Percentiles rank a stretch among this genome's conserved stretches.
These are phyloP conservation scores for Misgurnus anguillicaudatus DNA, from an alignment of 2,113 vertebrate species.

Conservation along the genomic window DNA sequence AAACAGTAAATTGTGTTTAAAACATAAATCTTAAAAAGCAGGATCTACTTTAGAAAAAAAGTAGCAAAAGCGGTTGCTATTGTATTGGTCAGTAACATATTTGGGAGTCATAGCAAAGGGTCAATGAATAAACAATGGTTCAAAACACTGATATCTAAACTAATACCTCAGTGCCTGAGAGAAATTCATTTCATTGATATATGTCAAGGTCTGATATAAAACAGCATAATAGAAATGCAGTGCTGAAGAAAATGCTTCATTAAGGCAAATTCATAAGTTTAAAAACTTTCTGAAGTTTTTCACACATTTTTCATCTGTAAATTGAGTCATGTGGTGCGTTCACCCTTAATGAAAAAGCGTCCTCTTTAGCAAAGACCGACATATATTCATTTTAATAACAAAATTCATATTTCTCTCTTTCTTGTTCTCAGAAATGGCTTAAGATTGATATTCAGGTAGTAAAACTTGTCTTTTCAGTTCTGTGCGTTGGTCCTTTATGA, in stretches of 20 bases:
- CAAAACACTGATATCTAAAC: not conserved
- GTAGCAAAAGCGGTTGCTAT: no score
- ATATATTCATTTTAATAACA: not conserved
- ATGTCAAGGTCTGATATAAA: not conserved
- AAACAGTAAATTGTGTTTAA: no score
- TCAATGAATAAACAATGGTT: not conserved
- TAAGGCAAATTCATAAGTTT: slow-evolving; percentile 21
- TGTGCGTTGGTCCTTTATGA: not conserved
- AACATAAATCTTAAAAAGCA: no score
- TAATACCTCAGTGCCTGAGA: slow-evolving; percentile 28
- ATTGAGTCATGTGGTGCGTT: not conserved
- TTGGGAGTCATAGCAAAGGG: no score
- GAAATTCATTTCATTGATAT: not conserved
- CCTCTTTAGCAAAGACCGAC: not conserved
- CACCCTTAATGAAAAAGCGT: slow-evolving; percentile 16
- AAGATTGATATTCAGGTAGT: slow-evolving; percentile 7
- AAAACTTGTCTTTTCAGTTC: not conserved
- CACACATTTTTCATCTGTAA: not conserved
- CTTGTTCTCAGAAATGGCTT: slow-evolving; percentile 26
- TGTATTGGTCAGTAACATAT: no score
- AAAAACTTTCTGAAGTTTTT: not conserved
- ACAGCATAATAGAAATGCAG: not conserved
- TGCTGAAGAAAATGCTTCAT: not conserved
- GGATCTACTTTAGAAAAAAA: no score
- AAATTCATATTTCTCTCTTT: not conserved